phyloP scores from a whole-genome alignment of 2,797 vertebrate species.

The Sebastes matsubarae region DNA sequence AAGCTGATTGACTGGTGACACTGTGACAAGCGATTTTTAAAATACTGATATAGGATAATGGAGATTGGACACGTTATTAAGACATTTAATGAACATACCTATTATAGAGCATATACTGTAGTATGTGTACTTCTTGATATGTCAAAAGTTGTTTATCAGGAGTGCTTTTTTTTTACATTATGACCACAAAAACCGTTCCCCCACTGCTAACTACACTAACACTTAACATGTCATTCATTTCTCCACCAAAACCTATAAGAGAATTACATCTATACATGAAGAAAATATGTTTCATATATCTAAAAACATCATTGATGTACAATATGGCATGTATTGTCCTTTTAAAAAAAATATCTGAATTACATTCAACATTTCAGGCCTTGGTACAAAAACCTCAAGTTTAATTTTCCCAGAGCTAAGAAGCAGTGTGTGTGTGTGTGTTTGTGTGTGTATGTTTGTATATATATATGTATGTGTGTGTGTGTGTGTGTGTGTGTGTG shows the following conservation, averaged over 20 bases:
- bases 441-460: constrained; percentile 5
- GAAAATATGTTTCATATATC: constrained; percentile 79
- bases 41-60: constrained; percentile 46
- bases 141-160: constrained; percentile 46
- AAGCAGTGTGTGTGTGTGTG: constrained; percentile 43
- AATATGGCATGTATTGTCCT: constrained; percentile 78
- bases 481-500: not conserved
- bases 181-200: constrained; percentile 56
- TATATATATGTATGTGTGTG: not conserved
- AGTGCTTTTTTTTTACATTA: constrained; percentile 68
- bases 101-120: constrained; percentile 32
- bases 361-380: constrained; percentile 82
- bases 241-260: constrained; percentile 75
- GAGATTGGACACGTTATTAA: constrained; percentile 55
- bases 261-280: constrained; percentile 78
- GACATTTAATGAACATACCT: constrained; percentile 58
- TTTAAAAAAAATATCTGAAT: constrained; percentile 76
- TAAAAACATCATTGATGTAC: constrained; percentile 78
- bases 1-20: constrained; percentile 17
- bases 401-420: constrained; percentile 63
- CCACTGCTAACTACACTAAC: constrained; percentile 75
- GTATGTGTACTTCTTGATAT: constrained; percentile 48
- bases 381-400: constrained; percentile 71
- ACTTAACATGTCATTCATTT: constrained; percentile 73
- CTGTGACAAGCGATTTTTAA: constrained; percentile 14